Evolutionary conservation across 2,797 vertebrate species (phyloP), one percentile per base, ranked within the genome.

Genomic region (Sandelia bainsii): DNA sequence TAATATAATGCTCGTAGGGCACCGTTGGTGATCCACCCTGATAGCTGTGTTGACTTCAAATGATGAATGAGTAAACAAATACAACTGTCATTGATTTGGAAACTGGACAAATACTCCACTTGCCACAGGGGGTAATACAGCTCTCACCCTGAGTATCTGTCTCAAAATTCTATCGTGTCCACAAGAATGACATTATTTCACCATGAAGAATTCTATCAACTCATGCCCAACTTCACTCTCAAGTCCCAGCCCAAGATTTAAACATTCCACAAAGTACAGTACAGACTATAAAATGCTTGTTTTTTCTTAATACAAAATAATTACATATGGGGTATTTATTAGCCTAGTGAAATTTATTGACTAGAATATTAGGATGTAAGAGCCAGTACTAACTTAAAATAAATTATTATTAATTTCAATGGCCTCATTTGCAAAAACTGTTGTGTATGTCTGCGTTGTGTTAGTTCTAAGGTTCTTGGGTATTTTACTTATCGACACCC

Each of bases 211-310:
- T 81, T 61, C 11, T 62, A 65, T 59, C 51, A 70, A 53, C 64
- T 75, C 48, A 66, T 72, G 62, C 20, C 7, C 17, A 34, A 51
- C 59, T 72, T 80, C 49, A 71, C 29, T 68, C 63, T 25, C 16
- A 17, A 42, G 40, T 16, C 11, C 10, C 37, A 13, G 13, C 46
- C 62, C 60, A 78, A 56, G 27, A 75, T 75, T 62, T 70, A 76
- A 37, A 64, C 62, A 82, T 71, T 87, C 69, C 71, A 87, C 67
- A 68, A 85, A 83, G 53, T 76, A 84, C 65, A 81, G 60, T 63
- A 83, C 69, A 78, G 34, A 62, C 60, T 82, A 84, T 66, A 90
- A 88, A 91, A 90, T 79, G 74, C 75, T 85, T 86, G 60, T 79
- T 78, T 72, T 48, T 71, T 46, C 34, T 61, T 72, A 44, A 83